Base-by-base conservation (phyloP, 2,797 vertebrate species). In the Artibeus jamaicensis region DNA sequence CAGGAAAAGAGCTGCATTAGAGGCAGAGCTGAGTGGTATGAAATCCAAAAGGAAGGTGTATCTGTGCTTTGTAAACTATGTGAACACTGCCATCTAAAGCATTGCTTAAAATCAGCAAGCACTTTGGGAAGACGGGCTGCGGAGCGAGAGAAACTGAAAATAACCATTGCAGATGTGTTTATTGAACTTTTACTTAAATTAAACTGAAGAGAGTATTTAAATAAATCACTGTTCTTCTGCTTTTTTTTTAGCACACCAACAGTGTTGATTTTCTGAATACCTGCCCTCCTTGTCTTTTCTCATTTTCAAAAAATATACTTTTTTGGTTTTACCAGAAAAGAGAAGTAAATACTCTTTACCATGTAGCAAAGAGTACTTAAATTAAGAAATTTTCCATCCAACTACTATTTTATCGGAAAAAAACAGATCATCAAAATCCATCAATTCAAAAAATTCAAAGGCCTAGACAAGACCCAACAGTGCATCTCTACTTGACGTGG, bases 81-180 rank as follows among this genome's bases (percentile, higher is more conserved):
- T 93, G 90, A 97, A 98, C 87, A 98, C 96, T 98, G 98, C 98
- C 98, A 98, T 97, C 98, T 98, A 98, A 95, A 29, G 98, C 12
- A 32, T 67, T 9, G 16, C 78, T 83, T 59, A 46, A 70, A 82
- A 89, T 62, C 93, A 70, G 70, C 74, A 93, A 32, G 93, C 22
- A 3, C 71, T 18, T 95, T 2, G 18, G 0, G 0, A 95, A 77
- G 22, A 24, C 19, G 19, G 12, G 19, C 74, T n/a, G 37, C 0
- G 48, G 86, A 71, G 82, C 48, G 32, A n/a, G 55, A 62, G 24
- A 82, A 82, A 74, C 44, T 34, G 77, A 74, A 93, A 89, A 34
- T 9, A 19, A 6, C 50, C 50, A 42, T 6, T 34, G 62, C 22
- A 6, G 78, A 70, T 0, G 0, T 11, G 42, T 2, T 50, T 50